Conservation (phyloP, 2,797 vertebrate genomes). For the Aphelocoma californica region DNA sequence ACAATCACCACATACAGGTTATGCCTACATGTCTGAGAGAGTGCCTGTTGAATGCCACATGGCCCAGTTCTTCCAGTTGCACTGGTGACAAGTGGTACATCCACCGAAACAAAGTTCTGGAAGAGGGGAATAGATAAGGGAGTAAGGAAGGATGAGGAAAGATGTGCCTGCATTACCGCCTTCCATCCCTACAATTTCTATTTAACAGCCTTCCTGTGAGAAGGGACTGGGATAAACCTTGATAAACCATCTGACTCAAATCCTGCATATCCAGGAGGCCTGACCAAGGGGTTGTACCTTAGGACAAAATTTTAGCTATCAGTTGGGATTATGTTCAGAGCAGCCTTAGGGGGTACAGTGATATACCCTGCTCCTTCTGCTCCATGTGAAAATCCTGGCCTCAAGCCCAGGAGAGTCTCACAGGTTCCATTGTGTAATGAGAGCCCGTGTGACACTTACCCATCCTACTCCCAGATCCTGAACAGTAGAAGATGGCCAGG, state of each 20-base stretch:
- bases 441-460: not conserved
- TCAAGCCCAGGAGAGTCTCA: not conserved
- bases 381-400: not conserved
- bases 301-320: not conserved
- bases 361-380: not conserved
- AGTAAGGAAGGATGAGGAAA: not conserved
- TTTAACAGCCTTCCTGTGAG: not conserved
- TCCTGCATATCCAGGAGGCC: not conserved
- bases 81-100: not conserved
- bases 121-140: not conserved
- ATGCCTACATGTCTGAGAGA: not conserved
- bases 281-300: not conserved
- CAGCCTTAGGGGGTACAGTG: not conserved
- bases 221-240: not conserved
- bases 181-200: not conserved
- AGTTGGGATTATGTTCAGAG: not conserved
- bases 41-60: not conserved
- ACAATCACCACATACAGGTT: not conserved
- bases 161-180: rapidly evolving
- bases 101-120: not conserved
- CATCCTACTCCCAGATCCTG: not conserved
- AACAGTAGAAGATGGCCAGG: not conserved
- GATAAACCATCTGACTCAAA: not conserved
- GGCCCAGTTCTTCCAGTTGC: not conserved
- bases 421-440: not conserved